A percentile compares a stretch with the other conserved stretches of the same genome.
Conservation (phyloP, 2,797 vertebrate genomes). For the Microctenopoma steveboyesi region DNA sequence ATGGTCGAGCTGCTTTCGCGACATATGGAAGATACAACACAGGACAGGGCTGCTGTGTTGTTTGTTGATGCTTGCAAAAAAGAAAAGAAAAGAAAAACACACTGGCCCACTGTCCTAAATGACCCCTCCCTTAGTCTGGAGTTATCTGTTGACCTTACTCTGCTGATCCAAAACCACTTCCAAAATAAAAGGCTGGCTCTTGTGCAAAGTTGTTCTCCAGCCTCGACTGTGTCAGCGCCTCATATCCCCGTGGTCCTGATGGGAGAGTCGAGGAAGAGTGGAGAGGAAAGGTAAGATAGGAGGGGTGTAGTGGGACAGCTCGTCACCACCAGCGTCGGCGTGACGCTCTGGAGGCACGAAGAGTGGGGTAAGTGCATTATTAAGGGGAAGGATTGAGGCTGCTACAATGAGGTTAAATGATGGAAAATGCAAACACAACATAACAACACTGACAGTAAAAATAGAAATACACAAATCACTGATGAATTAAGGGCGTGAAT, state of each 20-base stretch:
- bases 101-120: conserved; percentile 19
- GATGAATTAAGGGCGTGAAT: not conserved
- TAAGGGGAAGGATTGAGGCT: not conserved
- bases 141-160: not conserved
- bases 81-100: conserved; percentile 16
- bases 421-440: not conserved
- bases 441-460: not conserved
- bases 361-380: conserved; percentile 15
- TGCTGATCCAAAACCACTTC: conserved; percentile 14
- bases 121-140: conserved; percentile 19
- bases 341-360: conserved; percentile 71
- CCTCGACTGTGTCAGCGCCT: conserved; percentile 22
- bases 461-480: not conserved
- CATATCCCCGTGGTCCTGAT: conserved; percentile 73
- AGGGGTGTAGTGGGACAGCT: conserved; percentile 62
- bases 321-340: conserved; percentile 72
- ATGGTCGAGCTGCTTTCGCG: conserved; percentile 91
- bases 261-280: conserved; percentile 66
- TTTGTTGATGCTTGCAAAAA: conserved; percentile 1
- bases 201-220: conserved; percentile 55
- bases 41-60: conserved; percentile 47
- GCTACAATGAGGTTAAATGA: not conserved
- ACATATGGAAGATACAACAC: conserved; percentile 85
- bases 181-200: not conserved
- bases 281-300: conserved; percentile 68